Base-by-base conservation (phyloP, 64 coral and sea anemone genomes). In the Porites australiensis region DNA sequence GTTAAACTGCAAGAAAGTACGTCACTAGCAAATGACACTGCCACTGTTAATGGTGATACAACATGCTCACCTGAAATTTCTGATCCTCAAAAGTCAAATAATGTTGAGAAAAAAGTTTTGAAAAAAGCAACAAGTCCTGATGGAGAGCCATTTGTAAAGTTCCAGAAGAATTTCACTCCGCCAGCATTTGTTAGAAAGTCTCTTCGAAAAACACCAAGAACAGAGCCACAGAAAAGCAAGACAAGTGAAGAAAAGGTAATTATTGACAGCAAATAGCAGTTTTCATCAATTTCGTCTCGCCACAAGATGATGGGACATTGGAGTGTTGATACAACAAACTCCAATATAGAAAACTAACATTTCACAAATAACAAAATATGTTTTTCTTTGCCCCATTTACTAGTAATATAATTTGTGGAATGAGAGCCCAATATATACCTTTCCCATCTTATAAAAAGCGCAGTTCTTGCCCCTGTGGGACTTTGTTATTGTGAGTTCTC, bases 181-280 rank as follows among this genome's bases (percentile, higher is more conserved):
- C 86, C 86, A 59, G 91, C 95, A 69, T 96, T 89, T 75, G 51
- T 96, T 13, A 77, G 74, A 69, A 93, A 80, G 87, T 81, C 60
- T 48, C 8, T 87, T 0, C 52, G 79, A 20, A 87, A 79, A 63
- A 75, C 68, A 80, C 87, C 91, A 22, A 93, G 64, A 11, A 87
- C 91, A 13, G 75, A 74, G 10, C 66, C 79, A 57, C 83, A 47
- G 58, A 79, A 58, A 15, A 47, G 18, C 43, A 89, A 96, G 94
- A 78, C 82, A 93, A 63, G 44, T 64, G 15, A 20, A 21, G 6
- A 50, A 4, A 45, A 83, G 81, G 81, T 83, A 50, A 44, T 62
- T 7, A 5, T 12, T 57, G 54, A 12, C 54, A 9, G 54, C 2
- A 4, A 55, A 5, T 55, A 55, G 53, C 53, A 55, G 53, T 55